Conservation (phyloP, 2,113 vertebrate genomes). For the Ibidorhyncha struthersii region DNA sequence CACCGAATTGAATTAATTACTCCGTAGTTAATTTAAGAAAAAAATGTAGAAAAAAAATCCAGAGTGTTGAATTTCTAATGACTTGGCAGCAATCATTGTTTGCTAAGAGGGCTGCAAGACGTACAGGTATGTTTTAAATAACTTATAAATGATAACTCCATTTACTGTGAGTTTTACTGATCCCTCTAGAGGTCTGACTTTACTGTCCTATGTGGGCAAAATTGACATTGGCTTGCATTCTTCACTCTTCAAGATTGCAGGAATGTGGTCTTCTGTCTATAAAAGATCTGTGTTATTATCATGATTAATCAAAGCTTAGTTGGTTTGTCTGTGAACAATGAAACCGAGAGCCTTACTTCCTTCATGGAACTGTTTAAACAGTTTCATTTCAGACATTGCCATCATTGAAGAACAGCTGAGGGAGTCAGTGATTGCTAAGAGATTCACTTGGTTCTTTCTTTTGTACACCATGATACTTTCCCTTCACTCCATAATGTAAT, state of each 20-base stretch:
- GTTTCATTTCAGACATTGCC: background rate
- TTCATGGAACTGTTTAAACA: background rate
- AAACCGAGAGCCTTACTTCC: background rate
- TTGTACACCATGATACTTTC: background rate
- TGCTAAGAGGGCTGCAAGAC: background rate
- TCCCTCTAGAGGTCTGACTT: background rate
- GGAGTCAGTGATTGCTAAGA: background rate
- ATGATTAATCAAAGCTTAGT: background rate
- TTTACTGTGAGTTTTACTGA: background rate
- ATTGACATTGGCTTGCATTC: background rate
- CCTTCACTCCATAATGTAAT: background rate
- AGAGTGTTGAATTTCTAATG: conserved; percentile 2
- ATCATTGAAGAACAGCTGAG: background rate
- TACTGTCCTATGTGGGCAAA: background rate
- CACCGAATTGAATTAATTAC: conserved; percentile 51
- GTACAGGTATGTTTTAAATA: background rate
- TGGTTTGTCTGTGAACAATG: background rate
- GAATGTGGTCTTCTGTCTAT: background rate
- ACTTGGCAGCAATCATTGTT: background rate
- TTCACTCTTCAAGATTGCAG: background rate
- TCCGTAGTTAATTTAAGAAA: conserved; percentile 48
- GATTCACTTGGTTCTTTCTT: background rate
- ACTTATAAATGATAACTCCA: background rate
- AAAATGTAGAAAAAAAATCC: conserved; percentile 35
- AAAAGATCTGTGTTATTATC: background rate